Percentiles rank a stretch among this genome's conserved stretches.
These are phyloP conservation scores for Halictus ligatus DNA, from an alignment of 2,888 invertebrate genomes.

Conservation along the genomic window DNA sequence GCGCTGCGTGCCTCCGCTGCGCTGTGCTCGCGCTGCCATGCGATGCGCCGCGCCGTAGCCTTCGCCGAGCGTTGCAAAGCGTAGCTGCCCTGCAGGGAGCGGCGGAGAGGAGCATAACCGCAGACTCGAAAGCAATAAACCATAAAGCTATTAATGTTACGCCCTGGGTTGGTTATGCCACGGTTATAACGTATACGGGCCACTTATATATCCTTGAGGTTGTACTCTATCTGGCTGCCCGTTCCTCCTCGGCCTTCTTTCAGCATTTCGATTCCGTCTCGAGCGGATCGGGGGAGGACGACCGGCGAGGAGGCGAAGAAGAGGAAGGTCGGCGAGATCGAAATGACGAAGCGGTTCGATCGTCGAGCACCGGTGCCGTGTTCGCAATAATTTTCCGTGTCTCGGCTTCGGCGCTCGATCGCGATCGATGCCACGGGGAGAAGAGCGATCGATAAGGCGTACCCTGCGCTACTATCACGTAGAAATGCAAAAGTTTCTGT, in stretches of 20 bases:
- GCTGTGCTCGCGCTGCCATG: constrained; percentile 23
- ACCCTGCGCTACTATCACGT: neutral
- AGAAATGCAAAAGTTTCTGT: neutral
- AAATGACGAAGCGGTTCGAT: constrained; percentile 59
- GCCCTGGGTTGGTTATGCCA: constrained; percentile 74
- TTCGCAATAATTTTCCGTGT: constrained; percentile 37
- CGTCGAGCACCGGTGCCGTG: constrained; percentile 11
- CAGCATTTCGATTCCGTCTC: constrained; percentile 64
- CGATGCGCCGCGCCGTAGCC: neutral
- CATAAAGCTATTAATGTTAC: constrained; percentile 80
- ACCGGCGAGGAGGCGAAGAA: neutral
- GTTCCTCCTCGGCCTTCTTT: constrained; percentile 48
- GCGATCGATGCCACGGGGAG: neutral
- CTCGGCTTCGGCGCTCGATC: neutral
- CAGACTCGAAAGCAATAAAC: constrained; percentile 78
- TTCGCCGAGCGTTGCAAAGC: constrained; percentile 51
- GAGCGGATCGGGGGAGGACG: neutral
- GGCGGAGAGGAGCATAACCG: constrained; percentile 72
- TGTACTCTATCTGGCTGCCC: constrained; percentile 50
- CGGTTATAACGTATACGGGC: constrained; percentile 70
- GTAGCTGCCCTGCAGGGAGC: constrained; percentile 69
- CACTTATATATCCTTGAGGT: constrained; percentile 58
- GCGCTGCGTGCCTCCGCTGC: constrained; percentile 22
- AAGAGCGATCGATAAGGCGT: neutral
- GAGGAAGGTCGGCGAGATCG: constrained; percentile 41